Evolutionary conservation across 2,888 invertebrate genomes (phyloP), one percentile per base, ranked within the genome.

Genomic region (Cacoxenus indagator): DNA sequence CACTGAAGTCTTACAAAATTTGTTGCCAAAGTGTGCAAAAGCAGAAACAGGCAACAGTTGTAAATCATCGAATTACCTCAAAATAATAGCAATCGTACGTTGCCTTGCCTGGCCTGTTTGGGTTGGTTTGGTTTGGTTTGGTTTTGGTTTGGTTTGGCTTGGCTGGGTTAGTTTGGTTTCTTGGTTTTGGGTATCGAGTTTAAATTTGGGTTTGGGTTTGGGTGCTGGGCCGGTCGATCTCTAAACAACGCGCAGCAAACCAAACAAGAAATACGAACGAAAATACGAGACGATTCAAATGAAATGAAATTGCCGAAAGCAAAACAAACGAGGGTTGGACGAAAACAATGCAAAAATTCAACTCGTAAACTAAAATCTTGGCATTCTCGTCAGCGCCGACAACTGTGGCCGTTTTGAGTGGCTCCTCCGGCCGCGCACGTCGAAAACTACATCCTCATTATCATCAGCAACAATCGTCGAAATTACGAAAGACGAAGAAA

Each of bases 51-150:
- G 76, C 83, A 83, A 84, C 81, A 77, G 81, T 77, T 81, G 81
- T 81, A 84, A 81, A 81, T 81, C 81, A 83, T 81, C 81, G 81
- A 81, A 81, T 81, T 81, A 81, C 81, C 83, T 83, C 71, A 80
- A 82, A 80, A 83, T 82, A 80, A 83, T 83, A 82, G 83, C 83
- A 83, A 83, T 83, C 78, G 78, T 37, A 11, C 37, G 37, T 37
- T 31, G 31, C n/a, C n/a, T 31, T 37, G 48, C 48, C 17, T 19
- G 14, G 48, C n/a, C 17, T 14, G 48, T 48, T 48, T n/a, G 48
- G n/a, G n/a, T 37, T 11, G 37, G 37, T 37, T 37, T 37, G 37
- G 37, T 37, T 37, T 37, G 48, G 6, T 48, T 48, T 48, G 48
- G 5, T 48, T 9, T n/a, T 19, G 19, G 9, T 37, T 48, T 48